Conservation (phyloP, 2,888 invertebrate genomes). For the Andrena chrysosceles region DNA sequence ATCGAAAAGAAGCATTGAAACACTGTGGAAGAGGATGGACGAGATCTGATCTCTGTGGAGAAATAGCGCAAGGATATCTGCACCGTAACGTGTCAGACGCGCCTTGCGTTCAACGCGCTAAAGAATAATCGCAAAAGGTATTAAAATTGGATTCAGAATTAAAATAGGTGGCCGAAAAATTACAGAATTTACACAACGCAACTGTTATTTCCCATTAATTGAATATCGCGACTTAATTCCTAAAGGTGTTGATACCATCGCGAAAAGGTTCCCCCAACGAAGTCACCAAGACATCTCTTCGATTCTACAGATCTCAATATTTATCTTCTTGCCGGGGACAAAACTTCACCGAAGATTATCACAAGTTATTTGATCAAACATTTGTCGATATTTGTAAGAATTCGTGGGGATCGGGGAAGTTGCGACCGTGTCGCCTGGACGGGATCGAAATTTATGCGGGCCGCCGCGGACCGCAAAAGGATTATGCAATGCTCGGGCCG, state of each 20-base stretch:
- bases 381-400: constrained; percentile 7
- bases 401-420: not conserved
- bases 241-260: too few relatives aligned
- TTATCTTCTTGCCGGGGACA: not conserved
- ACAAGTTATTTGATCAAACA: not conserved
- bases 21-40: too few relatives aligned
- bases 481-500: constrained; percentile 47
- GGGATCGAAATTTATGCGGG: constrained; percentile 43
- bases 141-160: too few relatives aligned
- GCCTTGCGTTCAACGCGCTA: not conserved
- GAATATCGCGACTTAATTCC: too few relatives aligned
- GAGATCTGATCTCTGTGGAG: not conserved
- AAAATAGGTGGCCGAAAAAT: too few relatives aligned
- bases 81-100: constrained; percentile 6
- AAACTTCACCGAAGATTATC: constrained; percentile 4
- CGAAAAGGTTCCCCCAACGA: too few relatives aligned
- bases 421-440: not conserved
- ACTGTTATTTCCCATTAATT: too few relatives aligned
- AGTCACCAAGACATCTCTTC: too few relatives aligned
- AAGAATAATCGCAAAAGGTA: too few relatives aligned
- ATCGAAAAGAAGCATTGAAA: too few relatives aligned
- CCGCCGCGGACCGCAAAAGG: constrained; percentile 41
- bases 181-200: too few relatives aligned
- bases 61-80: not conserved
- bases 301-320: not conserved